Evolutionary conservation across 2,888 invertebrate genomes (phyloP), one percentile per base, ranked within the genome.

Genomic region (Heliothis peltigera): DNA sequence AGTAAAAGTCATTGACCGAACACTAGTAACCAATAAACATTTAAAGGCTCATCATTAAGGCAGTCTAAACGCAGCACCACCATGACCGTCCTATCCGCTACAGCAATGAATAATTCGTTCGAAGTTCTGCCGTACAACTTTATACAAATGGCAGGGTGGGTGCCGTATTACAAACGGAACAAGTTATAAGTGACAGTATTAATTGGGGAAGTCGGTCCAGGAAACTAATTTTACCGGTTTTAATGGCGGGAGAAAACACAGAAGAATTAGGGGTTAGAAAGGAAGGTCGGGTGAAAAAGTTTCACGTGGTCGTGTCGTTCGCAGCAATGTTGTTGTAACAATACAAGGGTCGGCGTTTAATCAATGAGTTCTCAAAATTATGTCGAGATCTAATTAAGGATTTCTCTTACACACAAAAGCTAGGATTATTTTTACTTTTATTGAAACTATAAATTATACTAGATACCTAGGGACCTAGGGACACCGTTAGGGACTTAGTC

Each of bases 51-150:
- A 70, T 73, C 64, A 80, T 78, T 67, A 80, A 61, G 63, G 52
- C 53, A 55, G 62, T 65, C 70, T 70, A 69, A 79, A 68, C 44
- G 54, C 64, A 59, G 60, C 62, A 70, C 79, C 21, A 75, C 87
- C 86, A 87, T 84, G 86, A 79, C 86, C 84, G 78, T 86, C 87
- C 86, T 86, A 88, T 87, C 84, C 86, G 80, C 85, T 77, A 88
- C 84, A 83, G 88, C 88, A 86, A 90, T 92, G 92, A 92, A 92
- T 92, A 91, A 92, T 92, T 91, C 84, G 87, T 83, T 82, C 85
- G 85, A 90, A 92, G 87, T 92, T 92, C 83, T 79, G 81, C 87
- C 76, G 87, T 79, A 77, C 83, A 91, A 92, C 86, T 92, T 91
- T 89, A 85, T 86, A 91, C 89, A 91, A 92, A 91, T 91, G 89